These are phyloP conservation scores for Proisotoma minuta DNA, from an alignment of 2,888 invertebrate genomes.

Conservation along the genomic window DNA sequence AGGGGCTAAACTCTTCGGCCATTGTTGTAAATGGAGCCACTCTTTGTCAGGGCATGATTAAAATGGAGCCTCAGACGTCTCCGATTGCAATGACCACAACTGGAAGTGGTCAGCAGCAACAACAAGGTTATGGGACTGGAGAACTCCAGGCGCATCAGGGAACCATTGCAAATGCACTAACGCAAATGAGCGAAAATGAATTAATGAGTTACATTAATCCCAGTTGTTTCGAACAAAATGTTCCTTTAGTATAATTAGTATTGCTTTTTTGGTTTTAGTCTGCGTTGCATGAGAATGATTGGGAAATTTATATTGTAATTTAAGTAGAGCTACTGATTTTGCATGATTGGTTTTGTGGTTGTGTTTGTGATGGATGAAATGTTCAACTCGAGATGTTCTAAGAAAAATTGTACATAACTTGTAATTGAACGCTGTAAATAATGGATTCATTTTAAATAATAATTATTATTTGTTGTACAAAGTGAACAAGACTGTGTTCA, in stretches of 20 bases:
- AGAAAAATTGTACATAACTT: not conserved
- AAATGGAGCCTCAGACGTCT: conserved; percentile 18
- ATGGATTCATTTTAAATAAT: not conserved
- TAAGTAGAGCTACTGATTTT: not conserved
- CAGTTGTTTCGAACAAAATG: conserved; percentile 70
- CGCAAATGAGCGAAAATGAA: conserved; percentile 81
- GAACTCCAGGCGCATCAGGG: conserved; percentile 37
- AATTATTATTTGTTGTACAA: not conserved
- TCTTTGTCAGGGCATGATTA: conserved; percentile 14
- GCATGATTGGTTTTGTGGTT: not conserved
- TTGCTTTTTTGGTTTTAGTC: conserved; percentile 51
- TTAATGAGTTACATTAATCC: conserved; percentile 83
- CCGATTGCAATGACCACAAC: not conserved
- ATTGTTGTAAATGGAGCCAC: not conserved
- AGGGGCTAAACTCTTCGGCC: not conserved
- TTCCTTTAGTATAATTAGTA: conserved; percentile 29
- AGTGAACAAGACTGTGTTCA: not conserved
- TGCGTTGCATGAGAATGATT: conserved; percentile 47
- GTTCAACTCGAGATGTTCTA: too few relatives aligned
- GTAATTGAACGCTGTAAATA: conserved; percentile 1
- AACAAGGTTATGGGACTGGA: conserved; percentile 7
- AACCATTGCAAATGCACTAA: conserved; percentile 53
- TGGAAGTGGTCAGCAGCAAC: not conserved
- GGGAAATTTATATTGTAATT: not conserved
- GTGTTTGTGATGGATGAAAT: too few relatives aligned